Base-by-base conservation (phyloP, 2,888 invertebrate genomes). In the Allacma fusca region DNA sequence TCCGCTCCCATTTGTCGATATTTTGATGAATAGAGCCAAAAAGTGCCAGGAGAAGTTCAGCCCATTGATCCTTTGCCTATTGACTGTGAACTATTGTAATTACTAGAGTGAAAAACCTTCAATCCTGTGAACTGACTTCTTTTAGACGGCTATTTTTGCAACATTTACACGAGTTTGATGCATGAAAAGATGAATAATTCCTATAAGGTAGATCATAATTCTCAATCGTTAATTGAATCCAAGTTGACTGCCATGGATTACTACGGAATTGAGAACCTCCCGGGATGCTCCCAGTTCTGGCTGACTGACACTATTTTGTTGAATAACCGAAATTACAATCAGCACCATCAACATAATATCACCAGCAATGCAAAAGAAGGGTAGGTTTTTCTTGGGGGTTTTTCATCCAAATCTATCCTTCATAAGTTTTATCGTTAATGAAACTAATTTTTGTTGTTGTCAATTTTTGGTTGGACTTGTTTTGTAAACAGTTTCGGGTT, bases 261-360 rank as follows among this genome's bases (percentile, higher is more conserved):
- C 34, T 72, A 72, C 26, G 77, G 77, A 34, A 77, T 77, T 16
- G 77, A 77, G 34, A 77, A 77, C 62, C 44, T 77, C 21, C 72
- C 73, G n/a, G 77, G 77, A 44, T 77, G 77, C 24, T 77, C 77
- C 0, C 77, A 77, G 29, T 77, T 77, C 50, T 77, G 77, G 77
- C 24, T 77, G 44, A 77, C 77, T 16, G 77, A 77, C 50, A 77
- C 77, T 1, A 62, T 72, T 28, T 28, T 77, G 43, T 50, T 77
- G 65, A 72, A 77, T 44, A 77, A 77, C 44, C 64, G 65, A 21
- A 69, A 71, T 44, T 71, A 71, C 28, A 43, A 71, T 21, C 57
- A 24, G 13, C 76, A 76, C 13, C 67, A 50, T 34, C 62, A 71
- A 4, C 69, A 76, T 43, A 24, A 40, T 7, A 28, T 23, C 7